phyloP scores from a whole-genome alignment of 2,888 invertebrate genomes.

The Agriopis marginaria region DNA sequence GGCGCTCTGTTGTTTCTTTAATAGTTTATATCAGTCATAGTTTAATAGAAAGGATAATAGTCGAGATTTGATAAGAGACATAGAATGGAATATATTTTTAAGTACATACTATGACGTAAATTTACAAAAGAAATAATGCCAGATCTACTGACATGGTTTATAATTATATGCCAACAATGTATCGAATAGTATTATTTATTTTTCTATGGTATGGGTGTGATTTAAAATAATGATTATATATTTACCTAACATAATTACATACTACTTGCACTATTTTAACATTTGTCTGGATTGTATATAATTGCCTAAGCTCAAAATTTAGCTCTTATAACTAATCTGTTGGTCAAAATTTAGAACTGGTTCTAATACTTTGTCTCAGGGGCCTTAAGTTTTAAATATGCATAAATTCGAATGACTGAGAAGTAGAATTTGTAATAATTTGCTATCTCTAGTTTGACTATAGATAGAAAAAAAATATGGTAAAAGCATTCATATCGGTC shows the following conservation, averaged over 20 bases:
- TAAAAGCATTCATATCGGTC: constrained; percentile 29
- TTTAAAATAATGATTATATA: background rate
- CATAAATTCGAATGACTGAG: constrained; percentile 53
- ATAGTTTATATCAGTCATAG: too few species aligned
- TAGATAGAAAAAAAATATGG: constrained; percentile 57
- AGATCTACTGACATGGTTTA: too few species aligned
- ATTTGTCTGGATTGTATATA: constrained; percentile 41
- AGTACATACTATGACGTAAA: too few species aligned
- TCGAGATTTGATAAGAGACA: too few species aligned
- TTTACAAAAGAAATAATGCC: too few species aligned
- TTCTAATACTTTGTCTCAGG: constrained; percentile 44
- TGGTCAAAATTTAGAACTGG: constrained; percentile 24
- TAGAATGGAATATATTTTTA: too few species aligned
- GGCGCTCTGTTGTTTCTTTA: too few species aligned
- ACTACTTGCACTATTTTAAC: constrained; percentile 33
- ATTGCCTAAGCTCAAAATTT: constrained; percentile 19
- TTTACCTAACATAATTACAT: background rate
- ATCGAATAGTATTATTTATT: too few species aligned
- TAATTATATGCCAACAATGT: too few species aligned
- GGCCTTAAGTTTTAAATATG: constrained; percentile 43
- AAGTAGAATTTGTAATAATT: constrained; percentile 45
- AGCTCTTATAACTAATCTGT: constrained; percentile 21
- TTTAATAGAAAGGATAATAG: too few species aligned
- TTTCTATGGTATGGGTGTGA: background rate
- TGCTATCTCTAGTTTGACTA: constrained; percentile 69